Conservation (phyloP, 2,797 vertebrate genomes). For the Pelodytes ibericus region DNA sequence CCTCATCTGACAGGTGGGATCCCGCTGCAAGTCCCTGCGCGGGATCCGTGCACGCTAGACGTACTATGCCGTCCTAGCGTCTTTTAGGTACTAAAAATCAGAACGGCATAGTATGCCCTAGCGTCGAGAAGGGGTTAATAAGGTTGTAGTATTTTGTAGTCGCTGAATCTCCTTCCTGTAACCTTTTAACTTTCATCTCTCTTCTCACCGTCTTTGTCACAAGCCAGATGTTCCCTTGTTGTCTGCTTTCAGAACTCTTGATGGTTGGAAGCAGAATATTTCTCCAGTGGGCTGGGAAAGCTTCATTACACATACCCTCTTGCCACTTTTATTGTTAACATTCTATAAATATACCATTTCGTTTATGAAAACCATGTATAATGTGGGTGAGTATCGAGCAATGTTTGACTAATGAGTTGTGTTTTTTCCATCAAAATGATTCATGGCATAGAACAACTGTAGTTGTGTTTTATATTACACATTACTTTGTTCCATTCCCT, state of each 20-base stretch:
- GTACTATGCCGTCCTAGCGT: too few relatives aligned
- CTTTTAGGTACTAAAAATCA: too few relatives aligned
- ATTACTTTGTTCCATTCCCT: constrained; percentile 11
- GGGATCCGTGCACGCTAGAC: too few relatives aligned
- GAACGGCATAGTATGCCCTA: too few relatives aligned
- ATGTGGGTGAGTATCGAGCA: constrained; percentile 4
- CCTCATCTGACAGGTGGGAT: too few relatives aligned
- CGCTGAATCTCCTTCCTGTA: not conserved
- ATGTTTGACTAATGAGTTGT: constrained; percentile 38
- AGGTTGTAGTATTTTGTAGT: too few relatives aligned
- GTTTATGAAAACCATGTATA: not conserved
- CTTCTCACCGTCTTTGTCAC: not conserved
- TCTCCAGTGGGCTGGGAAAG: not conserved
- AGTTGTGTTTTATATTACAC: constrained; percentile 12
- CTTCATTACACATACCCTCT: constrained; percentile 10
- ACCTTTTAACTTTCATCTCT: not conserved
- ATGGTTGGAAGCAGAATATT: not conserved
- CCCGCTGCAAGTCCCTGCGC: too few relatives aligned
- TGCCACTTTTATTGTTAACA: constrained; percentile 1
- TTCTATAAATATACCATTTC: constrained; percentile 19
- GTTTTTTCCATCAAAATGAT: constrained; percentile 38
- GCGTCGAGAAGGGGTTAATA: too few relatives aligned
- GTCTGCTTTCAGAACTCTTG: not conserved
- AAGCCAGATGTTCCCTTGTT: not conserved
- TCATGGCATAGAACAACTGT: constrained; percentile 16